Conservation (phyloP, 2,888 invertebrate species). For the Drosophila monieri region DNA sequence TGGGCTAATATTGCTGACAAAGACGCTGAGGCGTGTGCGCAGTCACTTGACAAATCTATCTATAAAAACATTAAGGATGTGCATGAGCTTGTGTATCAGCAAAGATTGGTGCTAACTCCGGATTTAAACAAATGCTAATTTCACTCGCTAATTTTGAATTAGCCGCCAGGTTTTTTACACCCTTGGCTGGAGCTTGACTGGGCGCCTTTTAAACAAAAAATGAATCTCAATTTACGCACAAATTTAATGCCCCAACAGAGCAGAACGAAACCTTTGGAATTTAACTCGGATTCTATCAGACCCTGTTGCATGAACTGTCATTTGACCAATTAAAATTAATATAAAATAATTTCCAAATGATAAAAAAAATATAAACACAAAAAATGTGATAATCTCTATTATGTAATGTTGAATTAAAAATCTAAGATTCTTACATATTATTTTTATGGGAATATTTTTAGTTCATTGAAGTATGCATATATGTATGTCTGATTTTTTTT, state of each 20-base stretch:
- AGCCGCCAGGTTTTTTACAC: slow-evolving; percentile 40
- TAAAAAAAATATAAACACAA: not conserved
- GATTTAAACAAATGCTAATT: slow-evolving; percentile 63
- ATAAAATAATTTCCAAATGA: slow-evolving; percentile 15
- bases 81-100: slow-evolving; percentile 9
- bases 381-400: not conserved
- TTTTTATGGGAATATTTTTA: too few relatives aligned
- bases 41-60: slow-evolving; percentile 48
- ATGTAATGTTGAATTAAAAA: not conserved
- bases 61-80: slow-evolving; percentile 22
- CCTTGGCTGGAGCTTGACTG: slow-evolving; percentile 18
- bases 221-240: slow-evolving; percentile 33
- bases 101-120: slow-evolving; percentile 56
- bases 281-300: slow-evolving; percentile 13
- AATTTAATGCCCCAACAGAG: slow-evolving; percentile 41
- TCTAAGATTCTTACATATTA: not conserved
- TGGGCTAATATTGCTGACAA: slow-evolving; percentile 24
- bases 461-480: too few relatives aligned
- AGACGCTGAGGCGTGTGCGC: slow-evolving; percentile 52
- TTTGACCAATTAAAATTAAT: slow-evolving; percentile 28
- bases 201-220: slow-evolving; percentile 22
- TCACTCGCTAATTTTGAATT: slow-evolving; percentile 64
- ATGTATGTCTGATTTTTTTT: not conserved
- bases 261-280: slow-evolving; percentile 36
- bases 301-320: slow-evolving; percentile 27